phyloP scores from a whole-genome alignment of 92 coral and sea anemone species.

The Anthopleura xanthogrammica region DNA sequence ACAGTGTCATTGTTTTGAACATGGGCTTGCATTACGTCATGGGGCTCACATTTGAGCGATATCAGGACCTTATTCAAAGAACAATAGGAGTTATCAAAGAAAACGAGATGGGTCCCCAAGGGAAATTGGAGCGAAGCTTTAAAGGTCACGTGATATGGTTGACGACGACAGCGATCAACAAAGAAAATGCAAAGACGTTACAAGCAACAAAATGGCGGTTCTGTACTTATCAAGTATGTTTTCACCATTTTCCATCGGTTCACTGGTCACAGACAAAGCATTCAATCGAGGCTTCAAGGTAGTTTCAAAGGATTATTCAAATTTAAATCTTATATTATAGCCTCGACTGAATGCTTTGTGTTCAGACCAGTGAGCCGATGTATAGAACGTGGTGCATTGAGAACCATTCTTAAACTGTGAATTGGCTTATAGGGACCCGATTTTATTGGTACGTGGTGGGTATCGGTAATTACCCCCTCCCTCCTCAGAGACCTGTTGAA shows the following conservation, averaged over 20 bases:
- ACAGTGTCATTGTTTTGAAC: conserved; percentile 67
- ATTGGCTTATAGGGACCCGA: too few species aligned
- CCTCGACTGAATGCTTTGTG: too few species aligned
- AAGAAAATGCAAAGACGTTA: conserved; percentile 55
- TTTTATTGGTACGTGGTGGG: too few species aligned
- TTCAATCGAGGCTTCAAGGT: background rate
- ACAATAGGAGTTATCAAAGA: conserved; percentile 50
- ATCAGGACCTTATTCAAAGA: conserved; percentile 59
- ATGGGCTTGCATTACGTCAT: conserved; percentile 84
- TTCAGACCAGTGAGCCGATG: too few species aligned
- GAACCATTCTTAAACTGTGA: too few species aligned
- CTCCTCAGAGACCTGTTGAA: too few species aligned
- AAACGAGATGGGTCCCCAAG: conserved; percentile 27
- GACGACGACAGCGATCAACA: conserved; percentile 81
- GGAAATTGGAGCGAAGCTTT: conserved; percentile 13
- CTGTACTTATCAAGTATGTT: conserved; percentile 51
- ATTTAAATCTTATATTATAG: too few species aligned
- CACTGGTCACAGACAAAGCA: too few species aligned
- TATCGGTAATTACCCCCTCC: too few species aligned
- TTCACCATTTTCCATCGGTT: background rate
- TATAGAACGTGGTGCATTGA: too few species aligned
- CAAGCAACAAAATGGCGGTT: conserved; percentile 68
- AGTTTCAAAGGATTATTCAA: background rate
- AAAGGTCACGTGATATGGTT: conserved; percentile 75
- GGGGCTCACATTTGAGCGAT: conserved; percentile 62